Percentiles rank a stretch among this genome's conserved stretches.
These are phyloP conservation scores for Actinia tenebrosa DNA, from an alignment of 64 coral and sea anemone genomes.

Conservation along the genomic window DNA sequence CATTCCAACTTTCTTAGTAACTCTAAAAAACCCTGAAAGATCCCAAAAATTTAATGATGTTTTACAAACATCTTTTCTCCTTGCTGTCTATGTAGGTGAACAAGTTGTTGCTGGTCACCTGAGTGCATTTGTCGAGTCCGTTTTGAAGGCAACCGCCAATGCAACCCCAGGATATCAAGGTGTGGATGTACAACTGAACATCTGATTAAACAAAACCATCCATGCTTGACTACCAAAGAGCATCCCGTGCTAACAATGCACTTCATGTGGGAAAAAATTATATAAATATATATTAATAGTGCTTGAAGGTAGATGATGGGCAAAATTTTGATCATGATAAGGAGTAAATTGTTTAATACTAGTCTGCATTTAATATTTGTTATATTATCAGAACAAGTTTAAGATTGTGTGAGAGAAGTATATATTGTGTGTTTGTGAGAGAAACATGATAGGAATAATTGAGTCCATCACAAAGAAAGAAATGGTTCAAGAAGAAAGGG, in stretches of 20 bases:
- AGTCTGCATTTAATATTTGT: neutral
- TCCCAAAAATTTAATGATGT: no score
- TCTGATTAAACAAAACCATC: neutral
- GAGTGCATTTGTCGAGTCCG: conserved; percentile 45
- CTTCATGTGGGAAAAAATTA: no score
- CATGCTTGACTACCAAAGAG: neutral
- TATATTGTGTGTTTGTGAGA: neutral
- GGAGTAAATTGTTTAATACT: neutral
- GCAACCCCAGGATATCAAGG: conserved; percentile 10
- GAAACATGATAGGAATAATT: neutral
- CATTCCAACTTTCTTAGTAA: no score
- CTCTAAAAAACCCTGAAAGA: no score
- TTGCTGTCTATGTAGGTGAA: conserved; percentile 17
- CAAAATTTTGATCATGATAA: no score
- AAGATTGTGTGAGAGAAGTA: conserved; percentile 12
- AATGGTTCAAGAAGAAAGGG: neutral
- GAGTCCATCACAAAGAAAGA: no score
- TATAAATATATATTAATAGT: no score
- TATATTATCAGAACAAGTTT: neutral
- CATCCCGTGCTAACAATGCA: no score
- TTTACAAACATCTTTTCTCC: no score
- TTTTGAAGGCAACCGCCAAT: conserved; percentile 54
- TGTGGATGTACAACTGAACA: conserved; percentile 1
- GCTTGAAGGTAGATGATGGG: no score
- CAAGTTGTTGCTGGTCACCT: conserved; percentile 55